Evolutionary conservation across 2,888 invertebrate genomes (phyloP).

Genomic region (Strigamia crassipes): DNA sequence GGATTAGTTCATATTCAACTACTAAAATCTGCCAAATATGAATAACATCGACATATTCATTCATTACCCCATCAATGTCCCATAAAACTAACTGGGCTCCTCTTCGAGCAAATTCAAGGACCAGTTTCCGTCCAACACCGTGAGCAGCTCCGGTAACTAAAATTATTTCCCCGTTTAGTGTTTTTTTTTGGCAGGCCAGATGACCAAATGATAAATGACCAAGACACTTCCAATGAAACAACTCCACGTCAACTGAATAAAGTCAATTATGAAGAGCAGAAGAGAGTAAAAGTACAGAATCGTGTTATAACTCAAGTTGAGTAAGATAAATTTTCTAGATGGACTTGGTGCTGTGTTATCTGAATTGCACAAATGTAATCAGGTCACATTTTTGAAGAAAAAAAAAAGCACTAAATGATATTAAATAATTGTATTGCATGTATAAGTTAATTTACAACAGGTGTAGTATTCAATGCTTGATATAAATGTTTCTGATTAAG

Average conservation of each 20-base stretch:
- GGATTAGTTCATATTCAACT: too few species aligned
- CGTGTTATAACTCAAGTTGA: background rate
- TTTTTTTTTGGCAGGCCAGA: conserved; percentile 70
- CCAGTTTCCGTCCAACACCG: conserved; percentile 80
- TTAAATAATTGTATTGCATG: too few species aligned
- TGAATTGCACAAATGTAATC: too few species aligned
- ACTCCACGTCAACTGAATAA: background rate
- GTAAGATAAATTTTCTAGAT: too few species aligned
- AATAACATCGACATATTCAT: too few species aligned
- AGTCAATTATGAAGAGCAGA: conserved; percentile 43
- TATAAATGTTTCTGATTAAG: too few species aligned
- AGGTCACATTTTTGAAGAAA: too few species aligned
- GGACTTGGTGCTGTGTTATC: background rate
- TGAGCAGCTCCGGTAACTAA: conserved; percentile 85
- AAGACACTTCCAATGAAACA: conserved; percentile 55
- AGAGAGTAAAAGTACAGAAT: conserved; percentile 34
- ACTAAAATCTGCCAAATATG: too few species aligned
- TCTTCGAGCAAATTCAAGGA: conserved; percentile 71
- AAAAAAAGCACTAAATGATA: too few species aligned
- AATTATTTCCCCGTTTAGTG: conserved; percentile 74
- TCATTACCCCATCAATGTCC: conserved; percentile 72
- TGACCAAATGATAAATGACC: conserved; percentile 65
- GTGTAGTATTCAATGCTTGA: too few species aligned
- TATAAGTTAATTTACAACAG: too few species aligned
- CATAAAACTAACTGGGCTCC: conserved; percentile 76